These are phyloP conservation scores for Luehdorfia chinensis DNA, from an alignment of 1,140 invertebrate species.

Conservation along the genomic window DNA sequence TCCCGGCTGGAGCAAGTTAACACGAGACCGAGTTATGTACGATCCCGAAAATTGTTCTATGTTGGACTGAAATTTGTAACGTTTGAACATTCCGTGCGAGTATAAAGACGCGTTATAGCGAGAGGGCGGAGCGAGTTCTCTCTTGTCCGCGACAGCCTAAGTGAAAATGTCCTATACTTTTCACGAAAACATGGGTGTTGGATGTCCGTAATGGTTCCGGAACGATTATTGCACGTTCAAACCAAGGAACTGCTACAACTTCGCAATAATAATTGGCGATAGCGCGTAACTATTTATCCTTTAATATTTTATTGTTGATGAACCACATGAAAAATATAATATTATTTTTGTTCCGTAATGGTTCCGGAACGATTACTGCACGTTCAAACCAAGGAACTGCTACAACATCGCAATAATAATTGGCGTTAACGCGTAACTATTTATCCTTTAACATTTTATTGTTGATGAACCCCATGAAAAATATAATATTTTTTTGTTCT, in stretches of 20 bases:
- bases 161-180: neutral
- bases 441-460: no score
- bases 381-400: constrained; percentile 3
- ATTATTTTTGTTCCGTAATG: no score
- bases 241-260: no score
- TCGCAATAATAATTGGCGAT: no score
- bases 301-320: no score
- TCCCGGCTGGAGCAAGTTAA: constrained; percentile 35
- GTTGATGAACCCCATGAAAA: no score
- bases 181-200: neutral
- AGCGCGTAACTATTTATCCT: no score
- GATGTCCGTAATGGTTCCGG: neutral
- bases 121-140: neutral
- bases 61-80: constrained; percentile 9
- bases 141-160: constrained; percentile 2
- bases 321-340: no score
- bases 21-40: constrained; percentile 21
- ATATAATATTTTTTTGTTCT: no score
- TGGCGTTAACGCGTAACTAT: no score
- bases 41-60: constrained; percentile 17
- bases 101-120: neutral
- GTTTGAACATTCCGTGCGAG: constrained; percentile 10
- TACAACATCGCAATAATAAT: no score
- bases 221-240: constrained; percentile 2
- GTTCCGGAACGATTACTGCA: constrained; percentile 1